Base-by-base conservation (phyloP, 2,113 vertebrate genomes). In the Gobio gobio region DNA sequence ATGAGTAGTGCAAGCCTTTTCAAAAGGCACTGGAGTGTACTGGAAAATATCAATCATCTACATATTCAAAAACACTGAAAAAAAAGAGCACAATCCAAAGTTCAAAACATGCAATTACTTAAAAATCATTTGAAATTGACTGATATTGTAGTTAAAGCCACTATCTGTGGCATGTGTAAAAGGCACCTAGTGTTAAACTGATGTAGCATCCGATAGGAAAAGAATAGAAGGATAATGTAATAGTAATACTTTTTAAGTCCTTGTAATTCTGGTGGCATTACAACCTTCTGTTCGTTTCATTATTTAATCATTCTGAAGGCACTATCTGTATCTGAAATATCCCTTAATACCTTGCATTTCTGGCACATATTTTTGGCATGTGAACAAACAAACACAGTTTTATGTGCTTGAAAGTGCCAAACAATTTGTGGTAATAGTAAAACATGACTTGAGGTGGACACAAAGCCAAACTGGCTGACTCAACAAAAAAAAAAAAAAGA, bases 1-100 rank as follows among this genome's bases (percentile, higher is more conserved):
- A 14, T 82, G 72, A 70, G 73, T 16, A 84, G 20, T 78, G 73
- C 82, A 81, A 81, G 61, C 78, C 49, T 81, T 63, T 66, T 26
- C 61, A 81, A 81, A 81, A 81, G 61, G 78, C 78, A 68, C 61
- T 29, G 63, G 18, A 81, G 78, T 83, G 51, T 29, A 45, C 33
- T 63, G 43, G 63, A 51, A 4, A 61, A 83, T 51, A 78, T 33
- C 18, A 66, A 66, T 81, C 61, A 51, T 29, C 43, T 51, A 81
- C 8, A 81, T 6, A 12, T 16, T 49, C 26, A 81, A 66, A 22
- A 20, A 81, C 22, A 45, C 56, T 24, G 22, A 78, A 4, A 24
- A 24, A 9, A 14, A 61, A 45, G 22, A 24, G 61, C 13, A 79
- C 22, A 63, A 45, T 63, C 45, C 61, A 33, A 49, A 51, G 43